These are phyloP conservation scores for Aythya fuligula DNA, from an alignment of 2,797 vertebrate genomes.

Conservation along the genomic window DNA sequence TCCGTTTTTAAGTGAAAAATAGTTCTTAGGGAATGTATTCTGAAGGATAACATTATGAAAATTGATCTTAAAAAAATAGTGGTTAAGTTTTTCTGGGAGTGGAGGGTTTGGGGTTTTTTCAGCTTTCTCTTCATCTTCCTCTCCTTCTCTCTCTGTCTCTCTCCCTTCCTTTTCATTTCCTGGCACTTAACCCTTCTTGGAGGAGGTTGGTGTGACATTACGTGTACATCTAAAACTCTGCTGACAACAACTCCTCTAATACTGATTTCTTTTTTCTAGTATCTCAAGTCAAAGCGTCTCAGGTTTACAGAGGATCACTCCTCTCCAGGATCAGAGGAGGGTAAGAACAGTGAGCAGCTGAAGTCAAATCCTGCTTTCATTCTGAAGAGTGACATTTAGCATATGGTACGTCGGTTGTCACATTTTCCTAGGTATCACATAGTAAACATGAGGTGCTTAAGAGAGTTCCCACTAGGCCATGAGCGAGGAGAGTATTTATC, in stretches of 20 bases:
- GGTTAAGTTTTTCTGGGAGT: too few relatives aligned
- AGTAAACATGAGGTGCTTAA: not conserved
- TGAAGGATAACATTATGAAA: not conserved
- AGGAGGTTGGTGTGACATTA: not conserved
- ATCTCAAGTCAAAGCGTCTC: not conserved
- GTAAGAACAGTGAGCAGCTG: not conserved
- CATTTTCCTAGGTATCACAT: not conserved
- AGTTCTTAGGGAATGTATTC: not conserved
- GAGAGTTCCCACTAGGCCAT: not conserved
- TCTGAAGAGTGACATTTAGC: not conserved
- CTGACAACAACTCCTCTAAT: fast-evolving
- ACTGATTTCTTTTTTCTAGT: not conserved
- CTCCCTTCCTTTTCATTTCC: not conserved
- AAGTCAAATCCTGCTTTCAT: not conserved
- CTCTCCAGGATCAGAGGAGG: not conserved
- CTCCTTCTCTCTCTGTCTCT: not conserved
- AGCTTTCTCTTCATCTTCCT: not conserved
- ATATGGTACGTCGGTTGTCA: not conserved
- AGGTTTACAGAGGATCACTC: not conserved
- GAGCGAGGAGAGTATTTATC: not conserved
- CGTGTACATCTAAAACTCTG: not conserved
- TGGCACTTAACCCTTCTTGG: not conserved
- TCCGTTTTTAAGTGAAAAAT: not conserved
- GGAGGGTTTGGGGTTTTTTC: not conserved
- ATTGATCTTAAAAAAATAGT: too few relatives aligned